Base-by-base conservation (phyloP, 2,113 vertebrate genomes). In the Prunella himalayana region DNA sequence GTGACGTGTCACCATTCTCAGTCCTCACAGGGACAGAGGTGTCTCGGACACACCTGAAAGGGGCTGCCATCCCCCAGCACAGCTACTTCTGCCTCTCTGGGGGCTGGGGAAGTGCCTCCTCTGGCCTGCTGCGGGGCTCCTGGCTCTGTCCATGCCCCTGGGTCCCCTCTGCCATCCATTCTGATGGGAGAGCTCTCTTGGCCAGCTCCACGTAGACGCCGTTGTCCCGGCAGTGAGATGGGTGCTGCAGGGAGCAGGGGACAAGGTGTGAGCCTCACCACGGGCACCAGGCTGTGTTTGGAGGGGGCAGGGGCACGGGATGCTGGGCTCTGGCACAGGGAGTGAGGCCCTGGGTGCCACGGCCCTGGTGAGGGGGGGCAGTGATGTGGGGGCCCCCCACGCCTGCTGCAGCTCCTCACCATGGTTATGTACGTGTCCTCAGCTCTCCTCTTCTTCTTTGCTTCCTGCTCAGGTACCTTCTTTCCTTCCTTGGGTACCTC, bases 341-440 rank as follows among this genome's bases (percentile, higher is more conserved):
- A 76, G 13, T 0, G 15, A 35, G 41, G 45, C 7, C 42, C 35
- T 5, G 9, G 19, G 1, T 49, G 39, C 27, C 1, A 0, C 9
- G 39, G 24, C 31, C 42, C 35, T 5, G 11, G 19, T 0, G 7
- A 41, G 3, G 25, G 42, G 42, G 12, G 20, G 4, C 13, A 39
- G 31, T 8, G 41, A 0, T 23, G 47, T 2, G 35, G 27, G 66
- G 37, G 24, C 25, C 30, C 25, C 65, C 0, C 44, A 3, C 0
- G 0, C 35, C 63, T 37, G 50, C 64, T n/a, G 7, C 65, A 25
- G 70, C 65, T 59, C 56, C 86, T 98, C 88, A 98, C 98, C 98
- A 98, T 98, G 86, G 90, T 98, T 77, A 98, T 85, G 86, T 98
- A 98, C 20, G 91, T 97, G 63, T 94, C 90, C 63, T 98, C 98